A percentile compares a stretch with the other conserved stretches of the same genome.
phyloP scores from a whole-genome alignment of 2,888 invertebrate species.

The Malachius bipustulatus region DNA sequence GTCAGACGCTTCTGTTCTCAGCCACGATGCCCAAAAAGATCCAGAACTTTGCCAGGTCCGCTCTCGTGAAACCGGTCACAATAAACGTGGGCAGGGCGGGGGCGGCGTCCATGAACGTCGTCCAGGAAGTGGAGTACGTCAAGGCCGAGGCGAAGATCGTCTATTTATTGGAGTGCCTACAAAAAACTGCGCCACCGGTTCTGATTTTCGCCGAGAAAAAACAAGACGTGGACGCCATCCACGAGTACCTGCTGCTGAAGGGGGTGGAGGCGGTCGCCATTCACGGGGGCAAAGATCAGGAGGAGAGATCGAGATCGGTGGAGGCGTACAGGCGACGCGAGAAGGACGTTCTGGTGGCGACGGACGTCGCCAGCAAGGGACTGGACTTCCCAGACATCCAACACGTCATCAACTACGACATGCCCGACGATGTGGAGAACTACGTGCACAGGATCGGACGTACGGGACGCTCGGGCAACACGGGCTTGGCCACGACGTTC shows the following conservation, averaged over 20 bases:
- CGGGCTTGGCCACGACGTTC: conserved; percentile 91
- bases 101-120: conserved; percentile 91
- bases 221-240: conserved; percentile 98
- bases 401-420: conserved; percentile 98
- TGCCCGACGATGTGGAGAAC: conserved; percentile 99
- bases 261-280: conserved; percentile 97
- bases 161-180: conserved; percentile 82
- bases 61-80: conserved; percentile 90
- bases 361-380: conserved; percentile 98
- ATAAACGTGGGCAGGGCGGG: conserved; percentile 98
- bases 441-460: conserved; percentile 69
- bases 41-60: conserved; percentile 93
- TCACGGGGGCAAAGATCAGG: conserved; percentile 99
- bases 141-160: conserved; percentile 95
- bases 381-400: conserved; percentile 95
- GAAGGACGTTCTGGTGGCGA: conserved; percentile 96
- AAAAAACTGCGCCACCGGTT: conserved; percentile 95
- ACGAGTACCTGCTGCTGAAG: conserved; percentile 92
- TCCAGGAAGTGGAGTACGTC: conserved; percentile 89
- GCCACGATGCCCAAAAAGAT: conserved; percentile 99
- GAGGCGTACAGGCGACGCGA: conserved; percentile 83
- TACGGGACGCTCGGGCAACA: conserved; percentile 82
- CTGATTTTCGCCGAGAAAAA: conserved; percentile 98
- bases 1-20: conserved; percentile 94
- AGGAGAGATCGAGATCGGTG: conserved; percentile 87